Percentiles rank a stretch among this genome's conserved stretches.
Conservation (phyloP, 2,113 vertebrate species). For the Eudyptes chrysolophus region DNA sequence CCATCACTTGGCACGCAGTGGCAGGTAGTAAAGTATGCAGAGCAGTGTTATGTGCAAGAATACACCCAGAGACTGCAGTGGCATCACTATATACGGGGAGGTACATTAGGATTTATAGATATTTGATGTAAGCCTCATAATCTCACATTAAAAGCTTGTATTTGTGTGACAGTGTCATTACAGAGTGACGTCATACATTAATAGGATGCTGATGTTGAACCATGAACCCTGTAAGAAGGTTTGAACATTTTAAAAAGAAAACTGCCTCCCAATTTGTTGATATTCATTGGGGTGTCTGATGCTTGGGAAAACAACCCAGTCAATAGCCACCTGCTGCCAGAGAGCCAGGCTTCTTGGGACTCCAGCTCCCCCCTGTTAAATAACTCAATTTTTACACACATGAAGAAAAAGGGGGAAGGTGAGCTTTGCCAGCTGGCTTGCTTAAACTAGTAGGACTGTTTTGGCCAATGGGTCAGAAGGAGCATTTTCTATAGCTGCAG, state of each 20-base stretch:
- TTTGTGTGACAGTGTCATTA: background rate
- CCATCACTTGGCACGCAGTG: background rate
- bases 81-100: background rate
- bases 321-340: background rate
- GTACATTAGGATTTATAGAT: background rate
- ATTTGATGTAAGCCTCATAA: background rate
- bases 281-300: background rate
- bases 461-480: background rate
- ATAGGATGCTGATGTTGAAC: background rate
- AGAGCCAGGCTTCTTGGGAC: background rate
- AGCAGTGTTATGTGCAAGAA: background rate
- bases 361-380: background rate
- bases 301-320: background rate
- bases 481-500: background rate
- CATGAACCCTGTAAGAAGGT: background rate
- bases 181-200: background rate
- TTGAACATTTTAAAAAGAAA: background rate
- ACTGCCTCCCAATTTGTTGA: background rate
- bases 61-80: background rate
- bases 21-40: background rate
- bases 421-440: background rate
- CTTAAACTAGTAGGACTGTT: background rate
- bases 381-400: background rate
- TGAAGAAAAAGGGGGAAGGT: background rate
- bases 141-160: background rate